Evolutionary conservation across 2,888 invertebrate genomes (phyloP).

Genomic region (Orthonevra nobilis): DNA sequence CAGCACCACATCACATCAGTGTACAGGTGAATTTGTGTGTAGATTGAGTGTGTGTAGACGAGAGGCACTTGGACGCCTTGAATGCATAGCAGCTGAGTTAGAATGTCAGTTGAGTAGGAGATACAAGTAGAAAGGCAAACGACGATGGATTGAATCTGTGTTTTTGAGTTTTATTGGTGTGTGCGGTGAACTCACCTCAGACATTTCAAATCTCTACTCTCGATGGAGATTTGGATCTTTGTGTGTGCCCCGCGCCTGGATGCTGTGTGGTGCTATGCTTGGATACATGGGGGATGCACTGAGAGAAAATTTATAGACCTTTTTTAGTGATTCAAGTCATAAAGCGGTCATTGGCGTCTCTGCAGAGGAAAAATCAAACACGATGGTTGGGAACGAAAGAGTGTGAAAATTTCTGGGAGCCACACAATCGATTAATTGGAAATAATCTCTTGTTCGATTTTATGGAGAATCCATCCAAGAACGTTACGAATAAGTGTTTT

Average conservation of each 20-base stretch:
- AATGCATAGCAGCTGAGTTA: too few relatives aligned
- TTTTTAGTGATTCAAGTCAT: slow-evolving; percentile 62
- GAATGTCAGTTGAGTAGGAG: slow-evolving; percentile 38
- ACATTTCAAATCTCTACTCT: slow-evolving; percentile 47
- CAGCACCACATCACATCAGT: slow-evolving; percentile 15
- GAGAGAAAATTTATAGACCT: slow-evolving; percentile 54
- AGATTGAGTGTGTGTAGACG: slow-evolving; percentile 38
- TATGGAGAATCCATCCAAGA: too few relatives aligned
- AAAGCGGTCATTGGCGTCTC: slow-evolving; percentile 70
- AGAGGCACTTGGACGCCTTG: slow-evolving; percentile 39
- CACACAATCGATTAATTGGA: too few relatives aligned
- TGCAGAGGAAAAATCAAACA: slow-evolving; percentile 32
- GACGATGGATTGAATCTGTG: slow-evolving; percentile 57
- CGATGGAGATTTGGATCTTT: slow-evolving; percentile 49
- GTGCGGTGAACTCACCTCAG: slow-evolving; percentile 34
- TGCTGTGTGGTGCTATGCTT: slow-evolving; percentile 46
- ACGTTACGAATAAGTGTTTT: too few relatives aligned
- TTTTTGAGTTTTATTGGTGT: slow-evolving; percentile 18
- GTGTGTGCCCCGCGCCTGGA: slow-evolving; percentile 54
- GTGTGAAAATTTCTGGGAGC: too few relatives aligned
- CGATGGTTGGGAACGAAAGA: too few relatives aligned
- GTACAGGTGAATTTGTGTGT: slow-evolving; percentile 67
- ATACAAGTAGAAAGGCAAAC: slow-evolving; percentile 51
- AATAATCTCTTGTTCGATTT: too few relatives aligned
- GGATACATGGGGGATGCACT: slow-evolving; percentile 65